Conservation (phyloP, 2,113 vertebrate genomes). For the Urocitellus parryii region DNA sequence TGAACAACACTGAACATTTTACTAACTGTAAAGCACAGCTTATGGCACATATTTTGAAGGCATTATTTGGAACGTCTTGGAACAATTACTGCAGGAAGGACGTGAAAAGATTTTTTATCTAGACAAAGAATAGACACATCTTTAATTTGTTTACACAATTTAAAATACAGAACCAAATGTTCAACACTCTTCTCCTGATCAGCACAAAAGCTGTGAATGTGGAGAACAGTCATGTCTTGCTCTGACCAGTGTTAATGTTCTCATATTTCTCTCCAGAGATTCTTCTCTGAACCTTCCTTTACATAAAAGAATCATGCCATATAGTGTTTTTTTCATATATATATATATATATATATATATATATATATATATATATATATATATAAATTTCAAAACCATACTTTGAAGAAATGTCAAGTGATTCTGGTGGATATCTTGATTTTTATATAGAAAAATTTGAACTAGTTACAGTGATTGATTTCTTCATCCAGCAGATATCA, state of each 20-base stretch:
- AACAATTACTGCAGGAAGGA: background rate
- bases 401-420: background rate
- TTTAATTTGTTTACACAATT: slow-evolving; percentile 24
- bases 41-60: background rate
- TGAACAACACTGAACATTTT: slow-evolving; percentile 32
- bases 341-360: too few species aligned
- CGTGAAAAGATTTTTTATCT: background rate
- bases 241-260: background rate
- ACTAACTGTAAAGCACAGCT: background rate
- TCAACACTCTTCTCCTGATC: background rate
- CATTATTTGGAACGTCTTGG: slow-evolving; percentile 13
- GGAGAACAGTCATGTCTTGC: background rate
- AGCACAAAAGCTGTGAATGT: background rate
- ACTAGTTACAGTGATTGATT: background rate
- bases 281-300: background rate
- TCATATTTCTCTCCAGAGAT: background rate
- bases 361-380: too few species aligned
- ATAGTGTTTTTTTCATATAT: background rate
- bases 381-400: background rate
- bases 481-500: background rate
- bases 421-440: background rate
- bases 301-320: background rate
- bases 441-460: background rate
- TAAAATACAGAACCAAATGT: background rate
- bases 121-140: slow-evolving; percentile 7